Evolutionary conservation across 2,113 vertebrate species (phyloP).

Genomic region (Cyrtonyx montezumae): DNA sequence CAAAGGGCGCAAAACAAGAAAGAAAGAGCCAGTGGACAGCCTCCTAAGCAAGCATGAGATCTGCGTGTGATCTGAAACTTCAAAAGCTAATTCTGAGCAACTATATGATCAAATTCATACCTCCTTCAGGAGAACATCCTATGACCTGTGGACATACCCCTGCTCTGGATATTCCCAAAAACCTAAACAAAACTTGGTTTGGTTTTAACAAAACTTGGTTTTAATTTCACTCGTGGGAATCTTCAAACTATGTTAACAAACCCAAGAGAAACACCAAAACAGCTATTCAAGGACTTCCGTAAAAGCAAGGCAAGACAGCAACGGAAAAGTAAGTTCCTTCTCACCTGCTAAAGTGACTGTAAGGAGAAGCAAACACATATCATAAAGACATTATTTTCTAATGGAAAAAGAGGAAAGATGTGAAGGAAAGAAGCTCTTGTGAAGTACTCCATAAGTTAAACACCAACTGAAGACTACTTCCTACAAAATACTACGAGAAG

Average conservation of each 20-base stretch:
- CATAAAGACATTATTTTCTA: neutral
- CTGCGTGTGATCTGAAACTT: neutral
- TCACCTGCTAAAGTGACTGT: neutral
- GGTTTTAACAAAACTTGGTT: neutral
- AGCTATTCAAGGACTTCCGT: neutral
- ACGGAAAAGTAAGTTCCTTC: neutral
- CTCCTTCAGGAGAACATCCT: neutral
- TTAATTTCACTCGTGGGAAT: neutral
- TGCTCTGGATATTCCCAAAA: neutral
- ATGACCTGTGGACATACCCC: too few species aligned
- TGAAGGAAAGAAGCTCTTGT: neutral
- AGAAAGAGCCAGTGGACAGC: neutral
- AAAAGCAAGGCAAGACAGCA: neutral
- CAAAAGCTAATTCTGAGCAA: neutral
- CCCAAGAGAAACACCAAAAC: neutral
- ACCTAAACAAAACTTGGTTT: neutral
- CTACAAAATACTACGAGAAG: neutral
- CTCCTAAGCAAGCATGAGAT: neutral
- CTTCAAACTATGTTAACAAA: neutral
- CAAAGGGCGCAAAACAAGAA: neutral
- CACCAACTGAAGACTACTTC: neutral
- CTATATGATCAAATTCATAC: neutral
- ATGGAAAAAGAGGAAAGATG: neutral
- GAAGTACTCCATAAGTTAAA: neutral
- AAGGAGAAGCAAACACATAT: neutral